phyloP scores from a whole-genome alignment of 92 coral and sea anemone species.

The Metridium senile region DNA sequence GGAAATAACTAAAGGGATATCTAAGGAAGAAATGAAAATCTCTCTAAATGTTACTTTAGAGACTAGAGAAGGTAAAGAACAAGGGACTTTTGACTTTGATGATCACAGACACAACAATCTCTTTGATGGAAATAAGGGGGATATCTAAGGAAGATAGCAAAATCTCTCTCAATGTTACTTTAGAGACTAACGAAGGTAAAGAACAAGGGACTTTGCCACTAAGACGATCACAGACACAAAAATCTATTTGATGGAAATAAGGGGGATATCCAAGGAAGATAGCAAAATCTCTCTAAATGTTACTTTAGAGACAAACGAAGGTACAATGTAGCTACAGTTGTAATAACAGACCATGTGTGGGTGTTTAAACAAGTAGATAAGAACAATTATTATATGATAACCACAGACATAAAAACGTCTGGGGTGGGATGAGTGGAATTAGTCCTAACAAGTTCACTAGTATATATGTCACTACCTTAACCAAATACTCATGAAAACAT shows the following conservation, averaged over 20 bases:
- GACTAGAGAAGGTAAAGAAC: neutral
- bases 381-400: no score
- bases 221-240: conserved; percentile 36
- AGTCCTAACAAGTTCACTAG: no score
- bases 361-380: no score
- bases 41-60: neutral
- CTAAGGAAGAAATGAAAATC: neutral
- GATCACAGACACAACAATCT: conserved; percentile 32
- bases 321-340: neutral
- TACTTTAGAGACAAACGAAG: neutral
- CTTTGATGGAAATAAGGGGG: no score
- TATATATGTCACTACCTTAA: no score
- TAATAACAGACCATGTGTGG: no score
- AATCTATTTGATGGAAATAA: conserved; percentile 29
- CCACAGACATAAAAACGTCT: no score
- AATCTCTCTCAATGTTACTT: conserved; percentile 1
- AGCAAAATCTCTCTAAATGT: neutral
- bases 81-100: neutral
- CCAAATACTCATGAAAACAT: no score
- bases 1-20: no score
- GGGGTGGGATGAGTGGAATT: no score
- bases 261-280: no score
- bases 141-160: no score
- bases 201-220: conserved; percentile 17
- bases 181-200: conserved; percentile 8